Base-by-base conservation (phyloP, 1,140 invertebrate species). In the Rhopalosiphum padi region DNA sequence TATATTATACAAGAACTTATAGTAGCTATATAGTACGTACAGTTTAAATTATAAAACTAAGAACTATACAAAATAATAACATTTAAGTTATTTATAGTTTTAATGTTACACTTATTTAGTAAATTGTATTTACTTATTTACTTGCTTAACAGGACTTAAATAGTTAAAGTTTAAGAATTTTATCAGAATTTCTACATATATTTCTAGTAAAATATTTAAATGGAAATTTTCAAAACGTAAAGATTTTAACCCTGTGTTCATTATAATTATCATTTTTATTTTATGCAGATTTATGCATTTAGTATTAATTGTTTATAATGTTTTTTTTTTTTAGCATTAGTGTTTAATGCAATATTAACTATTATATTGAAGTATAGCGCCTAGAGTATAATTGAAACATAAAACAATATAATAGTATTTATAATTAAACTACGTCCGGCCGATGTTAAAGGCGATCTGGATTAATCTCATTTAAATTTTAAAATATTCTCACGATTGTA, bases 401-500 rank as follows among this genome's bases (percentile, higher is more conserved):
- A 89, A 41, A 89, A 53, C 87, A 53, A 5, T 55, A 23, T 55
- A 30, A 89, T 89, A 55, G 41, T 55, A 89, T 37, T 89, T 55
- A 25, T 89, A 55, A 89, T 89, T 89, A 89, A 37, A n/a, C 22
- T 18, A 89, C 88, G 48, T 89, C 88, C 88, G 88, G 51, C 22
- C 9, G 51, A 55, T 21, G 35, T 41, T 89, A 55, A 89, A 55
- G 48, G 35, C 43, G 88, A 89, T 89, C 35, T 37, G 88, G 88
- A 89, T 89, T 89, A 55, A 55, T 37, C 51, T 89, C 51, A 37
- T 89, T 89, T 55, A 51, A 53, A 89, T 89, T 89, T 89, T 41
- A 41, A 55, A 89, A 89, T 89, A 89, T 89, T 89, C 88, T 89
- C 88, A 89, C 51, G 35, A 37, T 55, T 89, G n/a, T 41, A 22